Percentiles rank a stretch among this genome's conserved stretches.
phyloP scores from a whole-genome alignment of 2,888 invertebrate species.

The Drosophila anomalipes region DNA sequence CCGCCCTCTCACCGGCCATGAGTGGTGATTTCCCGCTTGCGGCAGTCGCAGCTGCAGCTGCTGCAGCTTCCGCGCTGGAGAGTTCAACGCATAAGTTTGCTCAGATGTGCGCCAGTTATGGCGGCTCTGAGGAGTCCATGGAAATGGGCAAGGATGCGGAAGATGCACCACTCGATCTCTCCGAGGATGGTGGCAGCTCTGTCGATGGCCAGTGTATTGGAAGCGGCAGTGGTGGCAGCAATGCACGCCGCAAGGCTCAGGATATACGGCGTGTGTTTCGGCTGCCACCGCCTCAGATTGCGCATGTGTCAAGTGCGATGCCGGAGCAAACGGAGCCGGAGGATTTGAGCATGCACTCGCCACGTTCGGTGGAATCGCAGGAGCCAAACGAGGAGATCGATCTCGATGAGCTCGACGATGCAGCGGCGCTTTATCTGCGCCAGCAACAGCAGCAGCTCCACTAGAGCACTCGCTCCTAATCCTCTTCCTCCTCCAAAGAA shows the following conservation, averaged over 20 bases:
- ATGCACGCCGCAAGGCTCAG: conserved; percentile 85
- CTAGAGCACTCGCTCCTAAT: conserved; percentile 47
- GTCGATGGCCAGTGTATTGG: conserved; percentile 67
- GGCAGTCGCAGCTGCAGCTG: conserved; percentile 55
- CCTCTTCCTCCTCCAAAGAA: not conserved
- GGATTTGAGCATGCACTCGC: conserved; percentile 91
- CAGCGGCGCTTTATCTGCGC: conserved; percentile 86
- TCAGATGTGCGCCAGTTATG: conserved; percentile 82
- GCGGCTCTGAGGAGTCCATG: conserved; percentile 83
- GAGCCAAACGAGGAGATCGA: conserved; percentile 86
- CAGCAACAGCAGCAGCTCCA: conserved; percentile 76
- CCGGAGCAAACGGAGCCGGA: conserved; percentile 97
- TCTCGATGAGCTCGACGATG: conserved; percentile 87
- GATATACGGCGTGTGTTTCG: conserved; percentile 87
- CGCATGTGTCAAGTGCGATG: conserved; percentile 83
- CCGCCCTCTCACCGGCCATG: conserved; percentile 83
- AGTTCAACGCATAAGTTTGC: conserved; percentile 81
- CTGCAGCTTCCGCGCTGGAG: conserved; percentile 59
- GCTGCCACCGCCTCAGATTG: conserved; percentile 85
- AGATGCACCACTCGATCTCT: conserved; percentile 85
- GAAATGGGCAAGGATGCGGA: conserved; percentile 83
- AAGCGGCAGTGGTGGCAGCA: conserved; percentile 64
- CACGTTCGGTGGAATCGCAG: conserved; percentile 80
- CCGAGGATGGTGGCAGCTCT: conserved; percentile 85
- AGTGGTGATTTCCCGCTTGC: conserved; percentile 79